Conservation (phyloP, 2,113 vertebrate species). For the Edolisoma coerulescens region DNA sequence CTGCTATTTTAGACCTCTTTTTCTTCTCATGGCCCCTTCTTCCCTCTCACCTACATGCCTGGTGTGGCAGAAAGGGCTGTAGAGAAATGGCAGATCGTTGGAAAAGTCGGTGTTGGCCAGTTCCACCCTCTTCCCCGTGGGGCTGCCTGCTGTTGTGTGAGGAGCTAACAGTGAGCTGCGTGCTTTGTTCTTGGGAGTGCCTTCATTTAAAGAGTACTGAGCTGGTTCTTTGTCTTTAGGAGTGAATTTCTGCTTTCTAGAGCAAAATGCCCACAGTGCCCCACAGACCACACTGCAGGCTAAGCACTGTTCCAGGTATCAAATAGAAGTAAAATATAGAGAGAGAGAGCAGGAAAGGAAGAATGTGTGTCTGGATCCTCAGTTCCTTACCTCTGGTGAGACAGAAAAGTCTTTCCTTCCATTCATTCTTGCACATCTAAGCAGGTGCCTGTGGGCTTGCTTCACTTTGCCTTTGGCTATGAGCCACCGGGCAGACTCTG, state of each 20-base stretch:
- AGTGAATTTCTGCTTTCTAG: not conserved
- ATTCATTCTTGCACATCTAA: slow-evolving; percentile 81
- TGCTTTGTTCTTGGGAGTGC: not conserved
- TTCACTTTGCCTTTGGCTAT: slow-evolving; percentile 76
- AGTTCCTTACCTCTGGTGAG: slow-evolving; percentile 32
- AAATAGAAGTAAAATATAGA: accelerated
- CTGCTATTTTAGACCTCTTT: not conserved
- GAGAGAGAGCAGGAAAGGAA: not conserved
- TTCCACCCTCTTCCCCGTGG: not conserved
- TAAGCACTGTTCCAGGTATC: not conserved
- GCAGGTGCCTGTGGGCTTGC: slow-evolving; percentile 77
- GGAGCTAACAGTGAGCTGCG: not conserved
- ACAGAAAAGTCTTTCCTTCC: slow-evolving; percentile 46
- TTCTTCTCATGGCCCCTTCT: not conserved
- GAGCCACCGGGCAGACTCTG: slow-evolving; percentile 91
- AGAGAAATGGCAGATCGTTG: not conserved
- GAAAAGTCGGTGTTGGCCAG: not conserved
- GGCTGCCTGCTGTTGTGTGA: not conserved
- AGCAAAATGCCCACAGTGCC: not conserved
- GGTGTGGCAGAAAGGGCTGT: not conserved
- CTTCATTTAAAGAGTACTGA: not conserved
- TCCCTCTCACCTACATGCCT: not conserved
- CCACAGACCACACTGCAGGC: not conserved
- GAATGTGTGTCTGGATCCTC: not conserved
- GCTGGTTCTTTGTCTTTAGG: not conserved